Evolutionary conservation across 2,113 vertebrate genomes (phyloP).

Genomic region (Elephas maximus): DNA sequence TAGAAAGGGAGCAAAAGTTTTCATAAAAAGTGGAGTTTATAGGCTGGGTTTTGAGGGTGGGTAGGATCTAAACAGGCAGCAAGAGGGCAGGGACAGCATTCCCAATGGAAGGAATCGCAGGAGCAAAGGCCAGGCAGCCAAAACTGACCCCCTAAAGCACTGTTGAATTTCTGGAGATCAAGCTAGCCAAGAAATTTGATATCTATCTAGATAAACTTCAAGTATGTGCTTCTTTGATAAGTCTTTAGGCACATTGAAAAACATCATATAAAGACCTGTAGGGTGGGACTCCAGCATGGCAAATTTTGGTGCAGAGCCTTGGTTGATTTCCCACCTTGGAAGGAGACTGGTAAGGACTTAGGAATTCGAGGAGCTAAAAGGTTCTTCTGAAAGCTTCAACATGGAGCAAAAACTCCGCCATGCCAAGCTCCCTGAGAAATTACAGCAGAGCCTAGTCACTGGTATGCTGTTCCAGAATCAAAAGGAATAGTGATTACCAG

Average conservation of each 20-base stretch:
- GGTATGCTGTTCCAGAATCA: neutral
- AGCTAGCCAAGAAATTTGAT: neutral
- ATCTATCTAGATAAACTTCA: neutral
- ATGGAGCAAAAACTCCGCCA: neutral
- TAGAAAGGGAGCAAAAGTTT: neutral
- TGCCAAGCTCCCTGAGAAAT: neutral
- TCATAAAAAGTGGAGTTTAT: neutral
- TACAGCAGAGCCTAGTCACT: neutral
- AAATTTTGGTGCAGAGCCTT: neutral
- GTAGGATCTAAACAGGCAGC: neutral
- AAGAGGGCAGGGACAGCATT: neutral
- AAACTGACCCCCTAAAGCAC: neutral
- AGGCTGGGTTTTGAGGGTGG: neutral
- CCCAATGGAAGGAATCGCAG: neutral
- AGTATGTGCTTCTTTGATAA: neutral
- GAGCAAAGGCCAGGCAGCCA: neutral
- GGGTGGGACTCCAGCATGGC: too few relatives aligned
- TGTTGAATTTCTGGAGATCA: neutral
- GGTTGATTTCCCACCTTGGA: neutral
- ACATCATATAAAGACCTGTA: neutral
- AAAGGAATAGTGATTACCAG: neutral
- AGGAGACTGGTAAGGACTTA: neutral
- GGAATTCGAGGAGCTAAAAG: neutral
- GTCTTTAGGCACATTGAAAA: neutral
- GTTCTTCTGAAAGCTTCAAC: neutral